Evolutionary conservation across 53 echinoderm and acorn worm species (phyloP).

Genomic region (Actinopyga echinites): DNA sequence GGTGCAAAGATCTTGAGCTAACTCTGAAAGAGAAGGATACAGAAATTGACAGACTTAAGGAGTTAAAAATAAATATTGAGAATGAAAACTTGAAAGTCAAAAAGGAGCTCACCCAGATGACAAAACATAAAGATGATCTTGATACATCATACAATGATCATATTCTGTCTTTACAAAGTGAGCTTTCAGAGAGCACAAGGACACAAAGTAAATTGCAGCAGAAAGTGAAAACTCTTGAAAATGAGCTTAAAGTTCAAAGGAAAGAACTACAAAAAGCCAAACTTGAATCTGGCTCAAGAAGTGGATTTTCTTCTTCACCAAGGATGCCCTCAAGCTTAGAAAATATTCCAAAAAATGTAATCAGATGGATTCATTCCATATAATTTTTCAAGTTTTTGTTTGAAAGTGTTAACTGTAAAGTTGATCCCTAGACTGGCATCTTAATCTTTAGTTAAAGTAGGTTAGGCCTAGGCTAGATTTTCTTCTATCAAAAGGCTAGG

Average conservation of each 20-base stretch:
- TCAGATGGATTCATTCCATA: too few relatives aligned
- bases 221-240: conserved; percentile 23
- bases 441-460: too few relatives aligned
- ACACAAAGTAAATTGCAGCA: background rate
- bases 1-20: too few relatives aligned
- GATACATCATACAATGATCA: too few relatives aligned
- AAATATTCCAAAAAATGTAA: background rate
- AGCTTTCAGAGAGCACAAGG: conserved; percentile 9
- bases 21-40: background rate
- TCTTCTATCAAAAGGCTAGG: too few relatives aligned
- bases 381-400: too few relatives aligned
- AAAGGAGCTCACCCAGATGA: background rate
- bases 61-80: background rate
- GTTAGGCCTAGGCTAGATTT: too few relatives aligned
- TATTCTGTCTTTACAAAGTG: background rate
- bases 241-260: conserved; percentile 45
- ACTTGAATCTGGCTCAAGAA: conserved; percentile 37
- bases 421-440: too few relatives aligned
- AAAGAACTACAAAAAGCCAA: conserved; percentile 51
- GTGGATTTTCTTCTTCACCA: conserved; percentile 14
- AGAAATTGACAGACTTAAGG: background rate
- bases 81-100: background rate
- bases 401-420: too few relatives aligned
- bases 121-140: background rate
- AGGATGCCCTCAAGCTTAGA: background rate